phyloP scores from a whole-genome alignment of 2,113 vertebrate species.

The Cairina moschata region DNA sequence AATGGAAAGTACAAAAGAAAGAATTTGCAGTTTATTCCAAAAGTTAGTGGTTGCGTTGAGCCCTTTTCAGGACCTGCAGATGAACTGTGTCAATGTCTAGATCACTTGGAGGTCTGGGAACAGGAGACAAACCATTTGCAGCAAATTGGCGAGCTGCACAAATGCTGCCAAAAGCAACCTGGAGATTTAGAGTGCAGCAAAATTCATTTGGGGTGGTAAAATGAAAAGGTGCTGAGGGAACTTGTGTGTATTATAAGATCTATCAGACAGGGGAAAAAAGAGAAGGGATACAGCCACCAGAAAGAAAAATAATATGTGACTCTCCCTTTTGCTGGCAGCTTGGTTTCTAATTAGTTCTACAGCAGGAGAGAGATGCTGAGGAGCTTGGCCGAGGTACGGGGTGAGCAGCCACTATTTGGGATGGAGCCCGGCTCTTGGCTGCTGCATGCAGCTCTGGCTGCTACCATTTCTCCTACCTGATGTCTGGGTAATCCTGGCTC shows the following conservation, averaged over 20 bases:
- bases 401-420: neutral
- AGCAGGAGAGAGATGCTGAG: neutral
- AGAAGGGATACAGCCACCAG: neutral
- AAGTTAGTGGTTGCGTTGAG: neutral
- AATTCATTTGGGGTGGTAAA: neutral
- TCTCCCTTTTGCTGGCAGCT: neutral
- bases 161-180: neutral
- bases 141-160: neutral
- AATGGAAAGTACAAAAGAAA: constrained; percentile 15
- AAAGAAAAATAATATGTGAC: neutral
- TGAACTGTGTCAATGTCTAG: neutral
- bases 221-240: neutral
- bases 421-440: neutral
- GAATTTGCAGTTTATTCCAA: neutral
- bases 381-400: neutral
- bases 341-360: rapidly evolving
- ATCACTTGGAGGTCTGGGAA: neutral
- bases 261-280: neutral
- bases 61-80: neutral
- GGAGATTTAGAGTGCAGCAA: neutral
- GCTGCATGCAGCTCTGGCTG: neutral
- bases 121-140: neutral
- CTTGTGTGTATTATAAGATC: neutral
- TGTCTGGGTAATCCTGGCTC: constrained; percentile 68
- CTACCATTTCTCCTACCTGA: constrained; percentile 37